Base-by-base conservation (phyloP, 2,797 vertebrate species). In the Myotis findleyi region DNA sequence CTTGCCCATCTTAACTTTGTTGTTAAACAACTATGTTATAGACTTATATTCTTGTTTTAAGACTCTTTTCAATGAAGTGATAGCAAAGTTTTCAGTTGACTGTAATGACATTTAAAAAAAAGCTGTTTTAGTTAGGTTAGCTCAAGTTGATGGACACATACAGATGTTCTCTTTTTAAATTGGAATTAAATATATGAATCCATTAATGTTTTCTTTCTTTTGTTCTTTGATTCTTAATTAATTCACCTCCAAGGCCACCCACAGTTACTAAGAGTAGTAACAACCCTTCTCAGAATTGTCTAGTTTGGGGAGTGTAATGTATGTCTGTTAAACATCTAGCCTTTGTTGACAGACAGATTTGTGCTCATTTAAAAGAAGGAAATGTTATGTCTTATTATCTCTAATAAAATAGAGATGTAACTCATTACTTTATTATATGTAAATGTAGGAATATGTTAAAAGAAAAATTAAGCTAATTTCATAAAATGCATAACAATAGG, bases 51-150 rank as follows among this genome's bases (percentile, higher is more conserved):
- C 95, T 98, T 98, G 94, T 98, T 98, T 98, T 98, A 98, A 98
- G 97, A 97, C 97, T 97, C 95, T 91, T 97, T 98, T 99, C 98
- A 98, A 98, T 98, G 97, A 98, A 98, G 97, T 98, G 98, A 98
- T 98, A 97, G 97, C 96, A 98, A 97, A 97, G 92, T 98, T 98
- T 96, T 98, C 98, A 98, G 97, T 97, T 98, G 91, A 97, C 69
- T 89, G 66, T 98, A 98, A 98, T 97, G 98, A 95, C 96, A 36
- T 98, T 97, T 98, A 10, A 36, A 14, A 25, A 71, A 73, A 97
- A 96, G 97, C 97, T 97, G 92, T 93, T 77, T 97, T 98, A 98
- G 98, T 98, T 98, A 98, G 87, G 98, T 98, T 98, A 98, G 89
- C 44, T 97, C 81, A 95, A 98, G 95, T 96, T 96, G 96, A 96